Evolutionary conservation across 1,140 invertebrate species (phyloP).

Genomic region (Riptortus pedestris): DNA sequence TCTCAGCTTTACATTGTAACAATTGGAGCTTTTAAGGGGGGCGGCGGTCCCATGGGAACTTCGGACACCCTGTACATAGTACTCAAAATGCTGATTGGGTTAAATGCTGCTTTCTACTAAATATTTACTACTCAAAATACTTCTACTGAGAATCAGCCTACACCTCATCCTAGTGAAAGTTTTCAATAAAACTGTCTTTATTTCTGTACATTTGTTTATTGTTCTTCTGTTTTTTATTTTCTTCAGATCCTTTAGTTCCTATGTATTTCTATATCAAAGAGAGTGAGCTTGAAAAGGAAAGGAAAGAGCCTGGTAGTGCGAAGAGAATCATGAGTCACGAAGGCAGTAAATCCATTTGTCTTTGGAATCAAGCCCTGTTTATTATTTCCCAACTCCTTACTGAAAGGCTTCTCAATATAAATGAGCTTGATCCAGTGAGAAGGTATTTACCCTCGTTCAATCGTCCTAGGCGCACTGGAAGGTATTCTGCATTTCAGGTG

Average conservation of each 20-base stretch:
- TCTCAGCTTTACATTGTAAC: no score
- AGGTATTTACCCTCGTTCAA: constrained; percentile 93
- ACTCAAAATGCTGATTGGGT: no score
- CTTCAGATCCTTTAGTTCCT: constrained; percentile 64
- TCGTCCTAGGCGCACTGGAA: constrained; percentile 73
- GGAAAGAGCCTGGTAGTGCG: constrained; percentile 56
- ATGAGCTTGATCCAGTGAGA: constrained; percentile 90
- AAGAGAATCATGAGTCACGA: constrained; percentile 49
- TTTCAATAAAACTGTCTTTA: no score
- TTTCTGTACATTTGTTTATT: no score
- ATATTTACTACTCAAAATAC: no score
- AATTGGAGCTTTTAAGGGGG: no score
- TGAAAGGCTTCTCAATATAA: constrained; percentile 79
- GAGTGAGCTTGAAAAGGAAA: constrained; percentile 66
- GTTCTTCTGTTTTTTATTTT: no score
- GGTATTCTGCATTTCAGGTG: constrained; percentile 96
- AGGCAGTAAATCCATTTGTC: constrained; percentile 44
- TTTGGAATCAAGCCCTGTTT: constrained; percentile 68
- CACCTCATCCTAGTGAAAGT: no score
- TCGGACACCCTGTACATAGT: no score
- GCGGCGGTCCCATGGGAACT: no score
- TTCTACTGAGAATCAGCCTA: no score
- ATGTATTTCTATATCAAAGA: constrained; percentile 87
- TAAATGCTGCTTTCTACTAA: no score
- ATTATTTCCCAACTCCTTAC: constrained; percentile 85